These are phyloP conservation scores for Styela clava DNA, from an alignment of 23 tunicate species.

Conservation along the genomic window DNA sequence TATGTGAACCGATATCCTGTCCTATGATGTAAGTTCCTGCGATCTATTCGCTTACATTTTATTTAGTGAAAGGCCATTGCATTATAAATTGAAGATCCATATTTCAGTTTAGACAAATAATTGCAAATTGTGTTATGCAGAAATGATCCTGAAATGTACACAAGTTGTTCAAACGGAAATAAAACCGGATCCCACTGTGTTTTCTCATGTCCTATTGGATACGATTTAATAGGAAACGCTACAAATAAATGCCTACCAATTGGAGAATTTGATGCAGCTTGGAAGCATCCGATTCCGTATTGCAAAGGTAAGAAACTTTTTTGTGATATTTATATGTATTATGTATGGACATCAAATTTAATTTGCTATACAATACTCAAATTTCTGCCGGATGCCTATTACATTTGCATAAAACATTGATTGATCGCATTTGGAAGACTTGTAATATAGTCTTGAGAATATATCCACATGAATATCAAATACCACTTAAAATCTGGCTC, in stretches of 20 bases:
- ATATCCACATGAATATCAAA: too few species aligned
- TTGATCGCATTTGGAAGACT: too few species aligned
- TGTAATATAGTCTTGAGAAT: too few species aligned
- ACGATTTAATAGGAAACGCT: conserved; percentile 16
- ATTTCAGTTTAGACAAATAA: too few species aligned
- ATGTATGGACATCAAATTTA: too few species aligned
- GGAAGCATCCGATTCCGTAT: conserved; percentile 21
- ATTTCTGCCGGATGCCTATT: too few species aligned
- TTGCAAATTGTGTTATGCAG: too few species aligned
- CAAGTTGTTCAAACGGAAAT: conserved; percentile 15
- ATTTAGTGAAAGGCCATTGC: not conserved
- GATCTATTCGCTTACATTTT: not conserved
- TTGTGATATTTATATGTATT: too few species aligned
- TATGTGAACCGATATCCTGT: conserved; percentile 19
- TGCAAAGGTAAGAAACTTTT: conserved; percentile 25
- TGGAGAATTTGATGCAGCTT: conserved; percentile 18
- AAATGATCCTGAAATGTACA: not conserved
- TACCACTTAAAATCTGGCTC: too few species aligned
- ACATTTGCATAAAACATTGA: too few species aligned
- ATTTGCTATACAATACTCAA: too few species aligned
- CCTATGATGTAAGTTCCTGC: conserved; percentile 7
- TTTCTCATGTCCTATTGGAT: conserved; percentile 25
- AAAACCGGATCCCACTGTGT: conserved; percentile 7
- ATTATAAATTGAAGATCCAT: too few species aligned
- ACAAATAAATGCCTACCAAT: conserved; percentile 4